phyloP scores from a whole-genome alignment of 1,140 invertebrate genomes.

The Limonius californicus region DNA sequence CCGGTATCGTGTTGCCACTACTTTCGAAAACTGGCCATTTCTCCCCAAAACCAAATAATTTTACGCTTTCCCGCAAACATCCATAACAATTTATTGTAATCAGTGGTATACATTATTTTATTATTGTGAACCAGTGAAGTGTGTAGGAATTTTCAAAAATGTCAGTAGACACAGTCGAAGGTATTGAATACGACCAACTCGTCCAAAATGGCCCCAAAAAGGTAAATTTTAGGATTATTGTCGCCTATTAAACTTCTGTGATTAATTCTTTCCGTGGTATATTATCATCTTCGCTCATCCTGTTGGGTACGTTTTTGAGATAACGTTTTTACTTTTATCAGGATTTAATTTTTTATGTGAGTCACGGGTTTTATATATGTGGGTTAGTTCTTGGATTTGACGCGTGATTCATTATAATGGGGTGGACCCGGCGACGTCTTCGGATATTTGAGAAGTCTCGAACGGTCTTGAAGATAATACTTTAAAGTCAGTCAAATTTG shows the following conservation, averaged over 20 bases:
- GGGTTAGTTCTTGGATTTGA: no score
- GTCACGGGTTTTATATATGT: no score
- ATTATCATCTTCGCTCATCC: neutral
- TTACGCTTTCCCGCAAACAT: neutral
- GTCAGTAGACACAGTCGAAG: constrained; percentile 46
- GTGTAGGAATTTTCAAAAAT: constrained; percentile 36
- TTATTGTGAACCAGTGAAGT: neutral
- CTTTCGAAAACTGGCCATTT: no score
- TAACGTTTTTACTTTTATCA: neutral
- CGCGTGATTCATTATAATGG: no score
- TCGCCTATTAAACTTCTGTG: no score
- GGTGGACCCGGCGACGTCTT: no score
- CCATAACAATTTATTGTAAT: neutral
- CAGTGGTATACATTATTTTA: neutral
- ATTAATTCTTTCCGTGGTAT: neutral
- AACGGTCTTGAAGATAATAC: no score
- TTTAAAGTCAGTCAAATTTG: no score
- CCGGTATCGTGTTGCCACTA: neutral
- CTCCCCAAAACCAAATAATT: neutral
- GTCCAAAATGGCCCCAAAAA: constrained; percentile 55
- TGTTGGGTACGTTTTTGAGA: neutral
- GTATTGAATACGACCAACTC: constrained; percentile 53
- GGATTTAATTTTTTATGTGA: neutral
- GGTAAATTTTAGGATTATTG: constrained; percentile 40
- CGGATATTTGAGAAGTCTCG: no score